phyloP scores from a whole-genome alignment of 2,888 invertebrate genomes.

The Heliconius aoede region DNA sequence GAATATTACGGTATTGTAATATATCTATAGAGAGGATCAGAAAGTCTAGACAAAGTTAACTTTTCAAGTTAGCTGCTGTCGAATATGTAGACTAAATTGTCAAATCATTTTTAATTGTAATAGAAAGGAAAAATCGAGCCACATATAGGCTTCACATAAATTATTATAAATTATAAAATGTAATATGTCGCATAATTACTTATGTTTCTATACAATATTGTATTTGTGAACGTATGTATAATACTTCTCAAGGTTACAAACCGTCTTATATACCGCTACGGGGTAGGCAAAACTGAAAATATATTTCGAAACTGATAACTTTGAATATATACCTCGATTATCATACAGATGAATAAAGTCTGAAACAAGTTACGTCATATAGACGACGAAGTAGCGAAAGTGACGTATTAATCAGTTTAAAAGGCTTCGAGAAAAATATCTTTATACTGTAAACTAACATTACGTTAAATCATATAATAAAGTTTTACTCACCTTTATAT shows the following conservation, averaged over 20 bases:
- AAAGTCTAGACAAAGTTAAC: too few relatives aligned
- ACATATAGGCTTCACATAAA: too few relatives aligned
- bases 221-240: background rate
- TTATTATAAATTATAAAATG: too few relatives aligned
- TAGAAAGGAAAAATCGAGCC: too few relatives aligned
- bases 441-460: background rate
- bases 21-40: too few relatives aligned
- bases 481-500: slow-evolving; percentile 61
- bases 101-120: too few relatives aligned
- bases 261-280: background rate
- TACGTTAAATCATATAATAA: slow-evolving; percentile 17
- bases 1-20: too few relatives aligned
- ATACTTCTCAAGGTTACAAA: background rate
- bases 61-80: too few relatives aligned
- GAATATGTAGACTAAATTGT: too few relatives aligned
- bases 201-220: background rate
- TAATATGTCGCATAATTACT: background rate
- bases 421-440: slow-evolving; percentile 4
- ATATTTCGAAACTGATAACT: background rate
- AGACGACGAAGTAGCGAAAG: slow-evolving; percentile 28
- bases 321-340: background rate
- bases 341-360: background rate
- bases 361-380: slow-evolving; percentile 42
- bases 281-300: background rate
- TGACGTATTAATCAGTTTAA: slow-evolving; percentile 30